These are phyloP conservation scores for Clanis bilineata DNA, from an alignment of 2,888 invertebrate species.

Conservation along the genomic window DNA sequence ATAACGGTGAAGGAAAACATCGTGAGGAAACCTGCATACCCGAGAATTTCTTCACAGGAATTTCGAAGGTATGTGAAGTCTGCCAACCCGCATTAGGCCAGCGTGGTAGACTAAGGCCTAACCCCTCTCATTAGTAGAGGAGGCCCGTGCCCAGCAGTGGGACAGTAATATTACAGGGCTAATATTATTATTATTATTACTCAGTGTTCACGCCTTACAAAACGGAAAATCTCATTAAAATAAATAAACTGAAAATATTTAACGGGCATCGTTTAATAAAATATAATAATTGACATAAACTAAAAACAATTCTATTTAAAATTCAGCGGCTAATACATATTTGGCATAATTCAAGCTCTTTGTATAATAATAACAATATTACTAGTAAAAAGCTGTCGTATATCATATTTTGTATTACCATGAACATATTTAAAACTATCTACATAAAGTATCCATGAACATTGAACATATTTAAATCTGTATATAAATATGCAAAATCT, in stretches of 20 bases:
- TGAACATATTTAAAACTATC: neutral
- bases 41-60: too few species aligned
- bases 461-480: neutral
- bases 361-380: neutral
- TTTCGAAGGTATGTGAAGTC: too few species aligned
- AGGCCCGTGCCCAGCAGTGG: too few species aligned
- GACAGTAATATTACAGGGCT: too few species aligned
- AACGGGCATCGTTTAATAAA: conserved; percentile 18
- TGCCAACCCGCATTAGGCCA: too few species aligned
- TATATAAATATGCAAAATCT: too few species aligned
- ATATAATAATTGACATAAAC: conserved; percentile 12
- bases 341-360: neutral
- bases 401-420: neutral
- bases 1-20: too few species aligned
- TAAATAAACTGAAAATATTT: conserved; percentile 26
- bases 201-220: neutral
- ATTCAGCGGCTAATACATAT: conserved; percentile 16
- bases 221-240: conserved; percentile 9
- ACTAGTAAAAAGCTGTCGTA: neutral
- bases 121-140: too few species aligned
- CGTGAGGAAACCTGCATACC: too few species aligned
- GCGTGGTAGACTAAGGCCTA: too few species aligned
- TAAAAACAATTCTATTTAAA: conserved; percentile 11
- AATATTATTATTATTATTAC: too few species aligned
- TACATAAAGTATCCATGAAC: too few species aligned